These are phyloP conservation scores for Peromyscus melanophrys DNA, from an alignment of 2,797 vertebrate genomes.

Conservation along the genomic window DNA sequence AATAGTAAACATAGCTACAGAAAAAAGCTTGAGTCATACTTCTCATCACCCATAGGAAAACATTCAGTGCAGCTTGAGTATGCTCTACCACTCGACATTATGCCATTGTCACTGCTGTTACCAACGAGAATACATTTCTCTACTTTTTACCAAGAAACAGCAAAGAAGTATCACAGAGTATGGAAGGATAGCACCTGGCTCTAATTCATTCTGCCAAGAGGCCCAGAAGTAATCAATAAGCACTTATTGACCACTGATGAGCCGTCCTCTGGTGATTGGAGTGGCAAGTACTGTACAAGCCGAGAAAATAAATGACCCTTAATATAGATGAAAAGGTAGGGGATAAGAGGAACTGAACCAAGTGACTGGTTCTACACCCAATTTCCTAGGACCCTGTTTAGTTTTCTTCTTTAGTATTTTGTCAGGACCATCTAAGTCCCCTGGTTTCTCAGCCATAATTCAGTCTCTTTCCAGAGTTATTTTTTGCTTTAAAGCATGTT, in stretches of 20 bases:
- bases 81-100: constrained; percentile 56
- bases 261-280: constrained; percentile 16
- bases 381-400: neutral
- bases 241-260: constrained; percentile 72
- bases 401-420: constrained; percentile 23
- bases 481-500: neutral
- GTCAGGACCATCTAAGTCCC: neutral
- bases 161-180: neutral
- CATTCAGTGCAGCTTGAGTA: constrained; percentile 13
- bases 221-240: constrained; percentile 75
- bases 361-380: neutral
- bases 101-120: constrained; percentile 52
- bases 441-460: neutral
- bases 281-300: constrained; percentile 33
- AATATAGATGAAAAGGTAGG: neutral
- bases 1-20: neutral
- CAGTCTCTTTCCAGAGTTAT: neutral
- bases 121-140: constrained; percentile 71
- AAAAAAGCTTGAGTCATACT: constrained; percentile 21
- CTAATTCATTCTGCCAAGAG: constrained; percentile 77
- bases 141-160: constrained; percentile 22
- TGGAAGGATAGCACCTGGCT: constrained; percentile 60
- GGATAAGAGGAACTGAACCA: neutral
- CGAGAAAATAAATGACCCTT: constrained; percentile 55
- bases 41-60: constrained; percentile 61